Evolutionary conservation across 2,888 invertebrate species (phyloP).

Genomic region (Diarsia mendica): DNA sequence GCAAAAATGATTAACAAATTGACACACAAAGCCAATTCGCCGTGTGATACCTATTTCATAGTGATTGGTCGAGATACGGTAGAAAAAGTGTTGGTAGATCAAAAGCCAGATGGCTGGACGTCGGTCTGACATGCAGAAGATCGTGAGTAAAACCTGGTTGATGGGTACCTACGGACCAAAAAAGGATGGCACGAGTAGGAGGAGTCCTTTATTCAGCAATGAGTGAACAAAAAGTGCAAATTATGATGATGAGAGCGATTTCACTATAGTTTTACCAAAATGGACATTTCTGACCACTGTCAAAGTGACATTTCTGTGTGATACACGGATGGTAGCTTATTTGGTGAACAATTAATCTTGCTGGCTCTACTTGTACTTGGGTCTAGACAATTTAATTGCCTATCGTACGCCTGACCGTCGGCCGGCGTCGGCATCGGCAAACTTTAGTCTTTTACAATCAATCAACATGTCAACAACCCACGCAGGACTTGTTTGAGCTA

Average conservation of each 20-base stretch:
- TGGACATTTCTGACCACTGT: background rate
- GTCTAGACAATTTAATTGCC: conserved; percentile 62
- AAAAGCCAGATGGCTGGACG: background rate
- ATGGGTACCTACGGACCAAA: background rate
- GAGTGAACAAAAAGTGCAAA: background rate
- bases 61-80: background rate
- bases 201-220: background rate
- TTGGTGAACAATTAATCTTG: conserved; percentile 5
- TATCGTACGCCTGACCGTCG: conserved; percentile 43
- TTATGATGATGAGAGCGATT: background rate
- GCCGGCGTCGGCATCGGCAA: conserved; percentile 32
- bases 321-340: background rate
- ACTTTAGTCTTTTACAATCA: conserved; percentile 60
- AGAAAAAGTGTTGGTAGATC: background rate
- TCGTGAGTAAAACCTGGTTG: background rate
- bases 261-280: background rate
- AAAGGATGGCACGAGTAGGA: background rate
- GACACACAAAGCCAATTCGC: background rate
- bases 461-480: conserved; percentile 61
- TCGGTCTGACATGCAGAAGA: background rate
- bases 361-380: conserved; percentile 14
- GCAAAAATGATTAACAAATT: background rate
- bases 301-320: background rate
- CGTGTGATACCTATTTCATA: background rate
- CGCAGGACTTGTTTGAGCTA: conserved; percentile 43